A percentile compares a stretch with the other conserved stretches of the same genome.
These are phyloP conservation scores for Subanguina moxae DNA, from an alignment of 1,140 invertebrate species.

Conservation along the genomic window DNA sequence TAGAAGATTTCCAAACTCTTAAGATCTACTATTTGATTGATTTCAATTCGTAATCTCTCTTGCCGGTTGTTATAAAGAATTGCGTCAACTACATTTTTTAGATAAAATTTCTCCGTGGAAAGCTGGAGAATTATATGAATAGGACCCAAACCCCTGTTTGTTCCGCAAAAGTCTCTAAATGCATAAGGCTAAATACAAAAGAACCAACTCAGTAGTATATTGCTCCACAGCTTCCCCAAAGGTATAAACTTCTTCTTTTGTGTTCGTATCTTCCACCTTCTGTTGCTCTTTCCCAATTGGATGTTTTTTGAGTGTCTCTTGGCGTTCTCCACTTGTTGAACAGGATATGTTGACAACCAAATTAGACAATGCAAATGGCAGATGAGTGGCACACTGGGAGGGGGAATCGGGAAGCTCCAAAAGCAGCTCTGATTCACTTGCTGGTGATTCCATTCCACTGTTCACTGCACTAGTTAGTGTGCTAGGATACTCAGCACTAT, in stretches of 20 bases:
- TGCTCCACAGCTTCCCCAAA: not conserved
- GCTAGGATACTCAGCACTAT: constrained; percentile 2
- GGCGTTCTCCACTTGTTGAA: not conserved
- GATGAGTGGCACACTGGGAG: constrained; percentile 21
- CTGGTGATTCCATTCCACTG: constrained; percentile 22
- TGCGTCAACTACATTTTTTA: no score
- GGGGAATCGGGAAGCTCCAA: constrained; percentile 28
- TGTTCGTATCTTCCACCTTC: not conserved
- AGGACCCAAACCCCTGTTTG: no score
- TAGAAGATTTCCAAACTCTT: no score
- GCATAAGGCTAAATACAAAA: no score
- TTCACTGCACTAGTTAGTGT: constrained; percentile 2
- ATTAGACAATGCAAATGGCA: constrained; percentile 5
- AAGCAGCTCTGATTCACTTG: constrained; percentile 23
- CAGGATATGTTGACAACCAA: not conserved
- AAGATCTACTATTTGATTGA: no score
- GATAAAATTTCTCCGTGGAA: no score
- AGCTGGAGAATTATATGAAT: no score
- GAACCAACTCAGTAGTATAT: not conserved
- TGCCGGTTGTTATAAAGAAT: no score
- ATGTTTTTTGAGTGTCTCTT: not conserved
- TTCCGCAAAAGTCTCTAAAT: no score
- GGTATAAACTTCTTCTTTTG: constrained; percentile 14
- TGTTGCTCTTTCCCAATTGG: not conserved
- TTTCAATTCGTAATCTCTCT: no score